Base-by-base conservation (phyloP, 2,113 vertebrate species). In the Catharus bicknelli region DNA sequence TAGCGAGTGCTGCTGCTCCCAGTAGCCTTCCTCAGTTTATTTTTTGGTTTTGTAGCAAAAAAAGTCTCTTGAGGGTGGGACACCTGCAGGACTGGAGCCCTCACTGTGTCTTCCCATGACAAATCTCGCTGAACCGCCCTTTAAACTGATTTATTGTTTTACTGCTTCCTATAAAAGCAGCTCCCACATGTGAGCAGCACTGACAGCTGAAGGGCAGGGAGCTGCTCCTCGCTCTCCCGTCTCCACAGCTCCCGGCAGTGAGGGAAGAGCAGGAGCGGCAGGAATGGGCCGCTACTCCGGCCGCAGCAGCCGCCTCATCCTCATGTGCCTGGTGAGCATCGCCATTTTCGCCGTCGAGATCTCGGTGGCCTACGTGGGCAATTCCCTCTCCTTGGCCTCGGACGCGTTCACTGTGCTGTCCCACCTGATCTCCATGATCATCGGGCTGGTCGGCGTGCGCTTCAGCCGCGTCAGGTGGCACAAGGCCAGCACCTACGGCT, bases 91-190 rank as follows among this genome's bases (percentile, higher is more conserved):
- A 32, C 36, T 17, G 42, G 25, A 95, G 38, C 55, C 68, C 79
- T 89, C 38, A 16, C 23, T 11, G 47, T 69, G 36, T 67, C 78
- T 84, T 92, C 93, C 90, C 50, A 42, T 96, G 94, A 97, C 74
- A 36, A 58, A 64, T 85, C 95, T 94, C 69, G 20, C 90, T 93
- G 89, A 95, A 83, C 91, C 93, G 97, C 97, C 96, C 97, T 98
- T 98, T 97, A 97, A 92, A 97, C 96, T 61, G 92, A 75, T 90
- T 98, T 97, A 98, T 98, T 95, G 86, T 88, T 98, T 98, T 98
- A 98, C 61, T 87, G 94, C 90, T 76, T 93, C 95, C 89, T 95
- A 97, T 98, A 98, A 98, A 96, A 92, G 87, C 75, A 81, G 64
- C 90, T 97, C 91, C 90, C n/a, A 51, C 95, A 86, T 78, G 86